A percentile compares a stretch with the other conserved stretches of the same genome.
phyloP scores from a whole-genome alignment of 2,888 invertebrate genomes.

The Hypsopygia costalis region DNA sequence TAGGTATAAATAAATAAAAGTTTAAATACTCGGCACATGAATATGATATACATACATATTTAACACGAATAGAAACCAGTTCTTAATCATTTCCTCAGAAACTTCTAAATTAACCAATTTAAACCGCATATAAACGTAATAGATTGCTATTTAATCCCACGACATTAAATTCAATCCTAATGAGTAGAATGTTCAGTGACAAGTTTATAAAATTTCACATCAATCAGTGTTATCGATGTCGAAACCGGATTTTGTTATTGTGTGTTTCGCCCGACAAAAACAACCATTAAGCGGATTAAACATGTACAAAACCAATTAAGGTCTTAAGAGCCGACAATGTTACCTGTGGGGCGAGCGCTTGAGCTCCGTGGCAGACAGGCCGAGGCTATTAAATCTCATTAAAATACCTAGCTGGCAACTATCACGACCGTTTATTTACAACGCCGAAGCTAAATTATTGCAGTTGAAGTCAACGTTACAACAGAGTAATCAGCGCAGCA shows the following conservation, averaged over 20 bases:
- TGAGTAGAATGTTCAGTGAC: constrained; percentile 40
- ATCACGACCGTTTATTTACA: constrained; percentile 67
- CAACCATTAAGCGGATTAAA: constrained; percentile 62
- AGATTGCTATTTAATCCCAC: constrained; percentile 18
- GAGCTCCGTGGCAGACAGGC: constrained; percentile 30
- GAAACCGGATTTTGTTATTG: constrained; percentile 53
- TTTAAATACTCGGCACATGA: background rate
- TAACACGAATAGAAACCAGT: constrained; percentile 18
- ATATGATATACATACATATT: background rate
- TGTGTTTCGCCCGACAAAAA: constrained; percentile 50
- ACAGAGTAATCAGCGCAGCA: constrained; percentile 53
- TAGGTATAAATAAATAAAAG: too few species aligned
- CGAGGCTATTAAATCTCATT: constrained; percentile 65
- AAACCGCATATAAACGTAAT: constrained; percentile 6
- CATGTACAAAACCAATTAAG: constrained; percentile 69
- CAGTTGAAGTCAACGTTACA: constrained; percentile 50
- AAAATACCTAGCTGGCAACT: constrained; percentile 60
- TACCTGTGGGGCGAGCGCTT: constrained; percentile 36
- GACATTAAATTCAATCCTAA: constrained; percentile 32
- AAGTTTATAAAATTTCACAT: constrained; percentile 43
- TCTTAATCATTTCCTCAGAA: background rate
- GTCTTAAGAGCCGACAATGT: constrained; percentile 58
- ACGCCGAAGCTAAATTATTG: constrained; percentile 51
- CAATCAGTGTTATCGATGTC: constrained; percentile 48
- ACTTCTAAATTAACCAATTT: constrained; percentile 1